Evolutionary conservation across 2,888 invertebrate genomes (phyloP).

Genomic region (Ochlodes sylvanus): DNA sequence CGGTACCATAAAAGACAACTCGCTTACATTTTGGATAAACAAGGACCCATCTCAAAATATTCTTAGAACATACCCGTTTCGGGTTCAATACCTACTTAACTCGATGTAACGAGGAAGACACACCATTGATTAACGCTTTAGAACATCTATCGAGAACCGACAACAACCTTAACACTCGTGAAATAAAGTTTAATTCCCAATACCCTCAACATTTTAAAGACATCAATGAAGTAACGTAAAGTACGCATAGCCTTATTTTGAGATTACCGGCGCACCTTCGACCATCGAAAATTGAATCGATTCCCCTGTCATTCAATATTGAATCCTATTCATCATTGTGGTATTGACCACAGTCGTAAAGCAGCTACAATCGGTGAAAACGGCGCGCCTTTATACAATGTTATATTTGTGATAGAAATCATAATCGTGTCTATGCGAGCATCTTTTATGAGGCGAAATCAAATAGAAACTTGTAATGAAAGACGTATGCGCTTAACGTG

Average conservation of each 20-base stretch:
- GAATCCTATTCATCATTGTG: conserved; percentile 49
- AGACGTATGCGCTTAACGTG: conserved; percentile 74
- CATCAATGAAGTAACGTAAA: conserved; percentile 63
- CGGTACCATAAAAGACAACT: conserved; percentile 65
- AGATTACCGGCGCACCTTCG: conserved; percentile 51
- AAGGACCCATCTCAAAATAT: conserved; percentile 62
- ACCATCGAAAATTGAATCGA: conserved; percentile 46
- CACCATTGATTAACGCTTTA: conserved; percentile 73
- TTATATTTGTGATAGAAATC: conserved; percentile 82
- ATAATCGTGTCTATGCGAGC: conserved; percentile 76
- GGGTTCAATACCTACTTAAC: conserved; percentile 51
- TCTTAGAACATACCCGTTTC: conserved; percentile 66
- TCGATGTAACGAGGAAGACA: conserved; percentile 65
- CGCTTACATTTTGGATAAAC: conserved; percentile 74
- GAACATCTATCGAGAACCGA: conserved; percentile 44
- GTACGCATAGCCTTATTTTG: conserved; percentile 52
- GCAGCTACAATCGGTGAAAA: conserved; percentile 49
- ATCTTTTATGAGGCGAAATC: conserved; percentile 80
- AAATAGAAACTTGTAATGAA: conserved; percentile 85
- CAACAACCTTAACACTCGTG: conserved; percentile 48
- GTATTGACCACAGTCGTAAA: conserved; percentile 49
- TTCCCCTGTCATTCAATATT: conserved; percentile 49
- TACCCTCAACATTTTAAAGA: conserved; percentile 42
- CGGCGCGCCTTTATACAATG: conserved; percentile 62
- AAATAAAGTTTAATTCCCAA: conserved; percentile 51